Evolutionary conservation across 2,113 vertebrate genomes (phyloP).

Genomic region (Macaca mulatta): DNA sequence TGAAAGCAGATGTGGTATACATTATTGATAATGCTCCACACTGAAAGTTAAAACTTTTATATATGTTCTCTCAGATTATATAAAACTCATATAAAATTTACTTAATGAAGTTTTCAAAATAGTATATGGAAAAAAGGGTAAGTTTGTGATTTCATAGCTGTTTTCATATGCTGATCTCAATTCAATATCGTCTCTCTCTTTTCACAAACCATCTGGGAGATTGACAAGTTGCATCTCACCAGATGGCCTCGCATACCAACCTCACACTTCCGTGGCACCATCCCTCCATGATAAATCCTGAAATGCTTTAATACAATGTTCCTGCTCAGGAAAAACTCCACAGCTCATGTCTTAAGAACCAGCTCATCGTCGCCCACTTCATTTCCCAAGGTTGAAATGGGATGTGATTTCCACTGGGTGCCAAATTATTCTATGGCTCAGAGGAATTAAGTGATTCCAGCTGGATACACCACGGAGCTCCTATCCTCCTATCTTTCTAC

Average conservation of each 20-base stretch:
- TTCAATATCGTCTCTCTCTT: conserved; percentile 65
- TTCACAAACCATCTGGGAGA: conserved; percentile 77
- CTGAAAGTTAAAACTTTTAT: neutral
- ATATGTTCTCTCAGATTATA: neutral
- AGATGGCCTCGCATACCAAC: conserved; percentile 67
- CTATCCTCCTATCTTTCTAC: neutral
- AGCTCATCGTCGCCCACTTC: neutral
- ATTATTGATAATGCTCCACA: neutral
- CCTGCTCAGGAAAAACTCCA: conserved; percentile 8
- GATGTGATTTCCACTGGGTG: neutral
- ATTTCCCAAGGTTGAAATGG: neutral
- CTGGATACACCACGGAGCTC: neutral
- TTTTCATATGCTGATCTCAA: conserved; percentile 70
- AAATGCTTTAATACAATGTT: neutral
- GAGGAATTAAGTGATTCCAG: neutral
- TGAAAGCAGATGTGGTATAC: neutral
- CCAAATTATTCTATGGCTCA: neutral
- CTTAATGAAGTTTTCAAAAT: conserved; percentile 43
- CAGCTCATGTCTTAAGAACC: neutral
- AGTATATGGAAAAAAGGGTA: neutral
- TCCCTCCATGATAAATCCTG: conserved; percentile 26
- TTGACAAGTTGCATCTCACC: conserved; percentile 69
- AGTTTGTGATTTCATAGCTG: conserved; percentile 49
- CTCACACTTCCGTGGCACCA: conserved; percentile 39
- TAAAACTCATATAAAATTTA: neutral